Percentiles rank a stretch among this genome's conserved stretches.
These are phyloP conservation scores for Amphipoea lucens DNA, from an alignment of 2,888 invertebrate species.

Conservation along the genomic window DNA sequence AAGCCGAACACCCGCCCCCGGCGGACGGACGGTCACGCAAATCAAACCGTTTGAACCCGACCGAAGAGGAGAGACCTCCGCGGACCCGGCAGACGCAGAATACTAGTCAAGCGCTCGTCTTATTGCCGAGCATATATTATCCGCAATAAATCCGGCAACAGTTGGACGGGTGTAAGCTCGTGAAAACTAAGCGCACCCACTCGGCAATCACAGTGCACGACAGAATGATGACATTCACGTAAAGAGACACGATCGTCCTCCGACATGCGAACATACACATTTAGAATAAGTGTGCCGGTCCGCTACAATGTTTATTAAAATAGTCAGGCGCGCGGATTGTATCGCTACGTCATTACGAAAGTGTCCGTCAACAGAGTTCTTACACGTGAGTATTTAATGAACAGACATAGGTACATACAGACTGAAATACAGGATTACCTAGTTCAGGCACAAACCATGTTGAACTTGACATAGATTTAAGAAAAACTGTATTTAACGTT, in stretches of 20 bases:
- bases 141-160: slow-evolving; percentile 6
- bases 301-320: slow-evolving; percentile 13
- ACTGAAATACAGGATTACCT: no score
- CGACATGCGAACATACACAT: slow-evolving; percentile 11
- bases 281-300: slow-evolving; percentile 6
- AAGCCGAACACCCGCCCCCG: background rate
- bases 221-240: slow-evolving; percentile 35
- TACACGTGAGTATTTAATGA: no score
- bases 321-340: background rate
- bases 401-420: no score
- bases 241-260: slow-evolving; percentile 8
- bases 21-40: background rate
- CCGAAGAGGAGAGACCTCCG: background rate
- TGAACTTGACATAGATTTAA: no score
- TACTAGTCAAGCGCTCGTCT: background rate
- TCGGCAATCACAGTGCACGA: slow-evolving; percentile 41
- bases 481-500: no score
- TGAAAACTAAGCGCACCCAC: slow-evolving; percentile 7
- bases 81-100: background rate
- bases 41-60: background rate
- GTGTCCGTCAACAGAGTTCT: background rate
- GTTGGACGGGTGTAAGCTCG: slow-evolving; percentile 2
- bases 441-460: no score
- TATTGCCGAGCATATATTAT: slow-evolving; percentile 2
- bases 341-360: no score